phyloP scores from a whole-genome alignment of 2,113 vertebrate genomes.

The Crotalus helleri region DNA sequence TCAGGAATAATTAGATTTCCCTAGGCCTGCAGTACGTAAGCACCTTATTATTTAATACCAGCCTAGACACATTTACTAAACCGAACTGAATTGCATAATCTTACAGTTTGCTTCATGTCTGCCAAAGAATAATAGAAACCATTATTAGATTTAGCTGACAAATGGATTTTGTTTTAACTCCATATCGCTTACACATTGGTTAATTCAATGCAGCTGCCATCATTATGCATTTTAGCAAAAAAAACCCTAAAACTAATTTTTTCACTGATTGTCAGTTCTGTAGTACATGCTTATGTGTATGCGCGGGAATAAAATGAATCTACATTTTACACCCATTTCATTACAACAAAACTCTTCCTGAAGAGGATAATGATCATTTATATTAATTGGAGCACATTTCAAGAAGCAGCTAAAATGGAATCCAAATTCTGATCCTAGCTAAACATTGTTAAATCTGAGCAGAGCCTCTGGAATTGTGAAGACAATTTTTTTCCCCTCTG shows the following conservation, averaged over 20 bases:
- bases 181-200: background rate
- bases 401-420: background rate
- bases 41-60: background rate
- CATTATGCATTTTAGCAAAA: conserved; percentile 9
- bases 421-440: background rate
- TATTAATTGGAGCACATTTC: background rate
- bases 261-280: conserved; percentile 9
- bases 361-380: conserved; percentile 16
- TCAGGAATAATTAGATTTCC: background rate
- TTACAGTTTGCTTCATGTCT: background rate
- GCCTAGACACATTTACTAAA: background rate
- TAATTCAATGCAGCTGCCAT: conserved; percentile 17
- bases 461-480: background rate
- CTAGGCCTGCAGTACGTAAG: background rate
- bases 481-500: background rate
- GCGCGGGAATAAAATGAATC: background rate
- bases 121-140: background rate
- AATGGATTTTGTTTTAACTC: conserved; percentile 2
- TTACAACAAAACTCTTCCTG: background rate
- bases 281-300: background rate
- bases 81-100: background rate
- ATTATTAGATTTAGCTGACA: conserved; percentile 13
- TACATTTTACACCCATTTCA: conserved; percentile 2
- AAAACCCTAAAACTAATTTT: conserved; percentile 11
- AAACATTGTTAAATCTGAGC: background rate